These are phyloP conservation scores for Triplophysa yarkandensis DNA, from an alignment of 2,797 vertebrate species.

Conservation along the genomic window DNA sequence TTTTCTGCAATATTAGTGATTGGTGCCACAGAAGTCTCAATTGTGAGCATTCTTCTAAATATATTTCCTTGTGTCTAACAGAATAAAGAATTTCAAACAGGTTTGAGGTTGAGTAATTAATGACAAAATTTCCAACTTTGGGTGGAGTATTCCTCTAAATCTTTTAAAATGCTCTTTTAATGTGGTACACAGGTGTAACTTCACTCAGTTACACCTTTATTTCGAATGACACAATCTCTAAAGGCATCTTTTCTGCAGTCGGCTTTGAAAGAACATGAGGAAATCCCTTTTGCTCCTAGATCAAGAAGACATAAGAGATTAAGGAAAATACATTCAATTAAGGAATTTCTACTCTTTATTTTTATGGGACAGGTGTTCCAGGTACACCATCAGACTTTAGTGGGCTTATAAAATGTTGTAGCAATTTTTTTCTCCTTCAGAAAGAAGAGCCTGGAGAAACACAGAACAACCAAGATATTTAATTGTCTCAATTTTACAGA, in stretches of 20 bases:
- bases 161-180: not conserved
- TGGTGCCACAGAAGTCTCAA: too few species aligned
- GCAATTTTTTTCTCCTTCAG: too few species aligned
- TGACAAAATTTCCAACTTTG: too few species aligned
- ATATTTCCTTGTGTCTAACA: too few species aligned
- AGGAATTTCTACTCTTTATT: not conserved
- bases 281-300: conserved; percentile 22
- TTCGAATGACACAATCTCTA: conserved; percentile 1
- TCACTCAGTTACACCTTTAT: not conserved
- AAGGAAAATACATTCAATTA: conserved; percentile 2
- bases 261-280: conserved; percentile 11
- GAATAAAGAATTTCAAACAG: too few species aligned
- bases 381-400: not conserved
- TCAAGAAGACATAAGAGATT: conserved; percentile 9
- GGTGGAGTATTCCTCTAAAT: too few species aligned
- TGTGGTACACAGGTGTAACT: not conserved
- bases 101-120: too few species aligned
- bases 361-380: not conserved
- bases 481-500: not conserved
- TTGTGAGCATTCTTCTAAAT: too few species aligned
- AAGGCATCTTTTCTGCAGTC: conserved; percentile 8
- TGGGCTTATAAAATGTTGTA: not conserved
- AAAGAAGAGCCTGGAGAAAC: too few species aligned
- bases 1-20: too few species aligned
- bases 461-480: not conserved